Evolutionary conservation across 2,888 invertebrate species (phyloP).

Genomic region (Nebria brevicollis): DNA sequence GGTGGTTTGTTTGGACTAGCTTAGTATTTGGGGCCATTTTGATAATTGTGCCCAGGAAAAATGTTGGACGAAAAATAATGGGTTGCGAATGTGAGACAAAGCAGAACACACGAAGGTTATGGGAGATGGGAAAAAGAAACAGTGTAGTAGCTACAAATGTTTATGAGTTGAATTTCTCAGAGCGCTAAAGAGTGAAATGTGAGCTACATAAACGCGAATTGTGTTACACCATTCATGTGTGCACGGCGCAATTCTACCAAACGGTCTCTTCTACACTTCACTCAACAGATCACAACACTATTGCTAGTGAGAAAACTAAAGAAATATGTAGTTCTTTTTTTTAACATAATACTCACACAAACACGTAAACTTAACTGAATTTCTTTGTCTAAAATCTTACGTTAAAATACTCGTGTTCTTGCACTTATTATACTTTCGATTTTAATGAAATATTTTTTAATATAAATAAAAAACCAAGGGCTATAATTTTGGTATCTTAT

Average conservation of each 20-base stretch:
- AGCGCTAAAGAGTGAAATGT: neutral
- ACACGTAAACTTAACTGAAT: no score
- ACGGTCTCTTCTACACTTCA: conserved; percentile 8
- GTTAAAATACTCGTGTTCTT: no score
- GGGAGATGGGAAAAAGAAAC: neutral
- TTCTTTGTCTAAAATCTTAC: no score
- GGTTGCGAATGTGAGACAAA: neutral
- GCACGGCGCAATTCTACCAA: conserved; percentile 6
- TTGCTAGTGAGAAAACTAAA: neutral
- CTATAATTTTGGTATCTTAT: no score
- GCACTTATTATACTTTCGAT: no score
- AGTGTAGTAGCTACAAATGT: neutral
- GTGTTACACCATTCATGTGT: neutral
- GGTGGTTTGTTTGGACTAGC: no score
- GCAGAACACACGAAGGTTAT: neutral
- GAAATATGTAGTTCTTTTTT: no score
- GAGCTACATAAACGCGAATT: neutral
- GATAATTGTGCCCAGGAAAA: neutral
- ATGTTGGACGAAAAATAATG: neutral
- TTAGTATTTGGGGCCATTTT: neutral
- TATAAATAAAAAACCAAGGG: no score
- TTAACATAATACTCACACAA: no score
- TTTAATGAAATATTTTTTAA: no score
- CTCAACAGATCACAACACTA: conserved; percentile 10
- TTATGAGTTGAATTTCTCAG: neutral